Conservation (phyloP, 2,888 invertebrate genomes). For the Tryphoninae sp. region DNA sequence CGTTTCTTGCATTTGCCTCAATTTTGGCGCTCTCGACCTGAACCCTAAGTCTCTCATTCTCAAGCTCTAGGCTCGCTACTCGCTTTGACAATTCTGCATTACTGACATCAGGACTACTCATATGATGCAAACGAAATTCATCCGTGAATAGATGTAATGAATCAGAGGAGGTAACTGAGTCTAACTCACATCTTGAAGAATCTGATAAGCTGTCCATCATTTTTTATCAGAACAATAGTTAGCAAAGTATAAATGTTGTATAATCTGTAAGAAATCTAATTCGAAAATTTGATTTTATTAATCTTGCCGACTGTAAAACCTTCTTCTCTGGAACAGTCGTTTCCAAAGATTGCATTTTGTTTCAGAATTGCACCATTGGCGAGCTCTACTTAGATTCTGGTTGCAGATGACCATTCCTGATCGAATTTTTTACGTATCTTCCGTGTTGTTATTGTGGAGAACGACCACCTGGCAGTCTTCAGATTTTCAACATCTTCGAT, state of each 20-base stretch:
- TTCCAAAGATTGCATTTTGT: neutral
- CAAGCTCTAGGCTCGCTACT: slow-evolving; percentile 70
- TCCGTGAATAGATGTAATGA: slow-evolving; percentile 71
- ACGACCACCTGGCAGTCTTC: neutral
- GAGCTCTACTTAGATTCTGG: neutral
- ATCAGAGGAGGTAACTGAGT: slow-evolving; percentile 72
- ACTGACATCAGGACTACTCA: slow-evolving; percentile 71
- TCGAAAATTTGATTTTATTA: neutral
- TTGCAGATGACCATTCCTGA: slow-evolving; percentile 8
- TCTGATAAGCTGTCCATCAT: slow-evolving; percentile 73
- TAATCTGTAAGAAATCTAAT: neutral
- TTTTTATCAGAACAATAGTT: neutral
- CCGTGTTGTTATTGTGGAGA: neutral
- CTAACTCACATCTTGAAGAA: slow-evolving; percentile 71
- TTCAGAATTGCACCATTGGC: neutral
- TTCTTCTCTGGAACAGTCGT: neutral
- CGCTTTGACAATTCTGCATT: slow-evolving; percentile 72
- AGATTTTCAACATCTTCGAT: neutral
- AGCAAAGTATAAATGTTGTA: neutral
- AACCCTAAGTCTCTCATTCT: slow-evolving; percentile 72
- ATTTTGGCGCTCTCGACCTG: slow-evolving; percentile 72
- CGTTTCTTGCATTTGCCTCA: slow-evolving; percentile 73
- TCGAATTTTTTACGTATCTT: neutral
- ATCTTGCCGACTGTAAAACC: neutral
- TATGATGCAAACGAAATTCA: slow-evolving; percentile 71